Evolutionary conservation across 2,888 invertebrate genomes (phyloP).

Genomic region (Branchipolynoe longqiensis): DNA sequence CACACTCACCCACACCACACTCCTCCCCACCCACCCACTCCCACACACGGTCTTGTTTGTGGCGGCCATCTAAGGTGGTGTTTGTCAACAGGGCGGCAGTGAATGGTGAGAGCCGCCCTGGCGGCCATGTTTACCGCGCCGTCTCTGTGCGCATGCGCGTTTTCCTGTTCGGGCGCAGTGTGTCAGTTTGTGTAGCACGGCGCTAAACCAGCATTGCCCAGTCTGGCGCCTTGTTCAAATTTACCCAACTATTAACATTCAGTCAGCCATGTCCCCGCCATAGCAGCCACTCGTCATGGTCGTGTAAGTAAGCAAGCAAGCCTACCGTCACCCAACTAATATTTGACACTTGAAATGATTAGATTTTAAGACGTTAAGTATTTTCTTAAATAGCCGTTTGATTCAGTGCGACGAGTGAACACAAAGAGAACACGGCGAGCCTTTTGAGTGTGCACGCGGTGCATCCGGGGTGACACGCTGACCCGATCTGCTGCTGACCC

Average conservation of each 20-base stretch:
- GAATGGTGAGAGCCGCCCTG: background rate
- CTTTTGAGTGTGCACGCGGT: too few relatives aligned
- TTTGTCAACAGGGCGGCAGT: constrained; percentile 9
- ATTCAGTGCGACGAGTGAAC: too few relatives aligned
- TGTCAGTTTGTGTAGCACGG: too few relatives aligned
- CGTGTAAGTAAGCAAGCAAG: too few relatives aligned
- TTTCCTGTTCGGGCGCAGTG: constrained; percentile 14
- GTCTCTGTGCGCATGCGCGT: constrained; percentile 10
- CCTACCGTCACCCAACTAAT: constrained; percentile 4
- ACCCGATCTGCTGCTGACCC: too few relatives aligned
- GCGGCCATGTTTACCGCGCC: constrained; percentile 25
- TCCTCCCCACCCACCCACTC: background rate
- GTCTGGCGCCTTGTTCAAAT: constrained; percentile 37
- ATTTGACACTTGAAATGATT: constrained; percentile 41
- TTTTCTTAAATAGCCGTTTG: too few relatives aligned
- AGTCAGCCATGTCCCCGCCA: background rate
- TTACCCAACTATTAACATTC: constrained; percentile 25
- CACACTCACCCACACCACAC: background rate
- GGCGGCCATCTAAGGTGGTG: background rate
- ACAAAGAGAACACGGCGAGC: too few relatives aligned
- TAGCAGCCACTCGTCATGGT: background rate
- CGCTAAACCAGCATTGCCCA: constrained; percentile 10
- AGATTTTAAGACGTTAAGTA: too few relatives aligned
- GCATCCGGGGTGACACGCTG: too few relatives aligned
- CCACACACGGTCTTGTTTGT: background rate